A percentile compares a stretch with the other conserved stretches of the same genome.
Evolutionary conservation across 2,113 vertebrate genomes (phyloP).

Genomic region (Jacana jacana): DNA sequence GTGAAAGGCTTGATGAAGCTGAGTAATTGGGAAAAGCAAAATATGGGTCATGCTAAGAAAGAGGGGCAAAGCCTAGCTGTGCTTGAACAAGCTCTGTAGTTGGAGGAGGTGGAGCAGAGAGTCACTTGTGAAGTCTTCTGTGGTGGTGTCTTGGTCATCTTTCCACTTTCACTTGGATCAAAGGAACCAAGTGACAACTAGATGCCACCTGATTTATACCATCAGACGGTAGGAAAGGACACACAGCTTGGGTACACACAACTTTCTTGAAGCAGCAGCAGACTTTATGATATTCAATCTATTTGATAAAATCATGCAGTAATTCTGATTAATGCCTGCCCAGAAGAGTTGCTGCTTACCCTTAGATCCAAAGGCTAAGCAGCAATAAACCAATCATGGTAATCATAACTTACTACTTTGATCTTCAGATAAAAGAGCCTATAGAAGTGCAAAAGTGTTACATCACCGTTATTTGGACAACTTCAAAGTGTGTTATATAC

Average conservation of each 20-base stretch:
- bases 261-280: background rate
- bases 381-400: slow-evolving; percentile 47
- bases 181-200: background rate
- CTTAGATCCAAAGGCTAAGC: slow-evolving; percentile 59
- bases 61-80: background rate
- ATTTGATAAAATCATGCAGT: slow-evolving; percentile 17
- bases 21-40: background rate
- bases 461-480: slow-evolving; percentile 43
- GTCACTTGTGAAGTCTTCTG: background rate
- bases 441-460: slow-evolving; percentile 53
- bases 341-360: slow-evolving; percentile 47
- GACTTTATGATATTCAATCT: background rate
- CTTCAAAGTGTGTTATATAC: slow-evolving; percentile 52
- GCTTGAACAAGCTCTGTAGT: background rate
- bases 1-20: background rate
- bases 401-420: slow-evolving; percentile 51
- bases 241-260: fast-evolving
- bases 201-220: background rate
- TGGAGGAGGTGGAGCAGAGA: background rate
- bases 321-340: slow-evolving; percentile 32
- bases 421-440: slow-evolving; percentile 67
- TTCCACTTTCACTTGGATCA: background rate
- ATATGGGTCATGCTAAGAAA: background rate
- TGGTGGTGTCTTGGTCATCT: background rate
- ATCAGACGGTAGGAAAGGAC: background rate